Base-by-base conservation (phyloP, 1,140 invertebrate species). In the Leptoteleia sp. region DNA sequence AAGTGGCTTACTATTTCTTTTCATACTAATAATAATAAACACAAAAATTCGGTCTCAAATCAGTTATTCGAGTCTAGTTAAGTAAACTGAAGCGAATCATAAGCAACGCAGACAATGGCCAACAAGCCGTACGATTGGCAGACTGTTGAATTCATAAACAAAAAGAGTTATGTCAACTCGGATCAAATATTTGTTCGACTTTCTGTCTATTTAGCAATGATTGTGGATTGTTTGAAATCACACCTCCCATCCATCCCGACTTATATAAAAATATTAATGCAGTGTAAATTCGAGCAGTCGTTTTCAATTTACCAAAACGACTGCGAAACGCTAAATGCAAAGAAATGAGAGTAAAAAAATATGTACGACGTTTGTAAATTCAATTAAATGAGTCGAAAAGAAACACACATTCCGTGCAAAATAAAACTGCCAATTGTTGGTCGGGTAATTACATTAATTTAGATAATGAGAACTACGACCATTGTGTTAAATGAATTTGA, bases 401-500 rank as follows among this genome's bases (percentile, higher is more conserved):
- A 3, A 5, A 5, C 19, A 22, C 2, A 22, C 19, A 5, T 22
- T 22, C 19, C 5, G 37, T 42, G 52, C 29, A 37, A 55, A 57
- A 43, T 31, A 38, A 43, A 57, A 43, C 33, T 43, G 12, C n/a
- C 25, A 59, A 25, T 64, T 31, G 45, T 64, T 16, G 45, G 45
- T 31, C 12, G 12, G 11, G 19, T 42, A 50, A 64, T 42, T 33
- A 9, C 4, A 65, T 52, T 65, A 65, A 54, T 31, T 65, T 31
- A 19, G 11, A 15, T 52, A 65, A 65, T 52, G 15, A 43, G 47
- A 33, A 29, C 29, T 7, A 16, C 27, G 11, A 2, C 35, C 11
- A 54, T 38, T 37, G 31, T 12, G 4, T 47, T 47, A 55, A 68
- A 47, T 19, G 42, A 55, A 55, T 68, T 67, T 45, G 48, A 54